Conservation (phyloP, 2,888 invertebrate species). For the Apodemia zela region DNA sequence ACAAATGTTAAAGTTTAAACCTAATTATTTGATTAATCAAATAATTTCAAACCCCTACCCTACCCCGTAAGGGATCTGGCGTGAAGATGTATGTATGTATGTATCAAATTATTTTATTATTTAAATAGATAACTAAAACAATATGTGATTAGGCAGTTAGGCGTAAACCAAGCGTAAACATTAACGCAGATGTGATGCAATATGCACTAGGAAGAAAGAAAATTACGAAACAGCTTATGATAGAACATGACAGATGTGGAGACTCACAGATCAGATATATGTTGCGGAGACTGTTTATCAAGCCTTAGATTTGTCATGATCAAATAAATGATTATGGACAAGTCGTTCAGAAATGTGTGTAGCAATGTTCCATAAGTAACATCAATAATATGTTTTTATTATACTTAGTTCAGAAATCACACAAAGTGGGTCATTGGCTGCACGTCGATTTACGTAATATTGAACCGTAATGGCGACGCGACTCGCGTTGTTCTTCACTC, state of each 20-base stretch:
- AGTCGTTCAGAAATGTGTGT: not conserved
- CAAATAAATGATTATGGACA: not conserved
- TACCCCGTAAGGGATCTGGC: no score
- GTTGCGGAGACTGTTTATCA: not conserved
- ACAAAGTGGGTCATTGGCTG: slow-evolving; percentile 72
- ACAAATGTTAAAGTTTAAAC: no score
- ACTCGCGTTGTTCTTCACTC: slow-evolving; percentile 34
- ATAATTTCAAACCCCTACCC: no score
- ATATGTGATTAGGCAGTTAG: not conserved
- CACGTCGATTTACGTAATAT: slow-evolving; percentile 67
- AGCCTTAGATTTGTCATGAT: not conserved
- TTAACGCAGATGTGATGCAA: not conserved
- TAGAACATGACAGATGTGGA: not conserved
- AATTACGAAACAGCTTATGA: not conserved
- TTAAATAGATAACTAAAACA: no score
- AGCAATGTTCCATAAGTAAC: slow-evolving; percentile 25
- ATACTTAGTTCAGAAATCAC: slow-evolving; percentile 53
- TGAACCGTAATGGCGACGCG: slow-evolving; percentile 36
- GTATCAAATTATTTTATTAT: no score
- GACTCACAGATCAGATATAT: not conserved
- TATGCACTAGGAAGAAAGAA: not conserved
- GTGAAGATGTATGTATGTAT: no score
- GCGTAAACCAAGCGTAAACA: no score
- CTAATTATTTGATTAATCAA: no score
- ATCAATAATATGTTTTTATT: slow-evolving; percentile 44